Evolutionary conservation across 1,140 invertebrate species (phyloP).

Genomic region (Metopolophium dirhodum): DNA sequence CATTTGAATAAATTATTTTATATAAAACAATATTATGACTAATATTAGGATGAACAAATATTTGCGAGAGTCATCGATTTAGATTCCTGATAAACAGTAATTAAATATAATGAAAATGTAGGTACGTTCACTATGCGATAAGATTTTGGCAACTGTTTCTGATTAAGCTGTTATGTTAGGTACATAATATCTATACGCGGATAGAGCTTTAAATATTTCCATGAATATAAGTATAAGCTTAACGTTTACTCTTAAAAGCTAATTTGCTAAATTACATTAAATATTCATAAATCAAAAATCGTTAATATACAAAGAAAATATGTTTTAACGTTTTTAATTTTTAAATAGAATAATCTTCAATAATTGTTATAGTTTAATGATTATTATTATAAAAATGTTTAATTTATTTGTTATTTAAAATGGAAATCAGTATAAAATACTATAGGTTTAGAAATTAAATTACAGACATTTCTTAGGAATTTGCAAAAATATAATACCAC

Average conservation of each 20-base stretch:
- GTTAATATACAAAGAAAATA: neutral
- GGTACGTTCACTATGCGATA: neutral
- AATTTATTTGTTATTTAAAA: neutral
- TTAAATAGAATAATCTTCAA: neutral
- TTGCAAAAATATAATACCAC: neutral
- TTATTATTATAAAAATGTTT: too few relatives aligned
- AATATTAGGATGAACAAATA: neutral
- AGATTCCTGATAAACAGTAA: neutral
- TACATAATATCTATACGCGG: neutral
- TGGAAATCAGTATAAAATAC: neutral
- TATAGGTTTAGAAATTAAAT: neutral
- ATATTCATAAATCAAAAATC: neutral
- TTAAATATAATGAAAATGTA: neutral
- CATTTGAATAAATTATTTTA: neutral
- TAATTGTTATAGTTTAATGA: too few relatives aligned
- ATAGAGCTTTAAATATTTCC: neutral
- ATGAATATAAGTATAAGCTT: neutral
- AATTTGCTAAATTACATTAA: neutral
- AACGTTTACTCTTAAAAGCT: neutral
- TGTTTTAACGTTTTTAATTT: neutral
- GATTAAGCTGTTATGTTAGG: neutral
- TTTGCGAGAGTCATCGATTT: neutral
- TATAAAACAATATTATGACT: neutral
- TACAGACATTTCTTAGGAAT: neutral
- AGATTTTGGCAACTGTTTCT: slow-evolving; percentile 16